These are phyloP conservation scores for Allophyes oxyacanthae DNA, from an alignment of 2,888 invertebrate genomes.

Conservation along the genomic window DNA sequence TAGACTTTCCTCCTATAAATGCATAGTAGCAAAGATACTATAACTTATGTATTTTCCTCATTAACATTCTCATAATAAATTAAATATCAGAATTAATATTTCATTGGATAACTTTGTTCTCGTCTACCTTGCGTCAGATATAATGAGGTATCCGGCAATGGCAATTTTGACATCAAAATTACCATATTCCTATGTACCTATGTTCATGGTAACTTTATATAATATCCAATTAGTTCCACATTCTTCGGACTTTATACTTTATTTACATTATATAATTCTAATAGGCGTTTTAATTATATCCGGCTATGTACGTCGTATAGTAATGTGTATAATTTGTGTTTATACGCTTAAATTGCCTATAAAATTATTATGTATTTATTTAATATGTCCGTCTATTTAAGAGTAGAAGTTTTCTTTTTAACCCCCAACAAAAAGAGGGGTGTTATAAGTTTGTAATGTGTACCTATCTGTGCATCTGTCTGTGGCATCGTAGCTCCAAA, in stretches of 20 bases:
- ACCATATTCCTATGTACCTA: constrained; percentile 37
- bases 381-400: background rate
- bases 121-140: constrained; percentile 22
- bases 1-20: too few relatives aligned
- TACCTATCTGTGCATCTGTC: too few relatives aligned
- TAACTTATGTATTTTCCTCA: background rate
- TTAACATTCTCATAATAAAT: constrained; percentile 1
- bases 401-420: constrained; percentile 5
- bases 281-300: constrained; percentile 33
- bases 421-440: too few relatives aligned
- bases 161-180: constrained; percentile 28
- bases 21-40: too few relatives aligned
- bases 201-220: constrained; percentile 33
- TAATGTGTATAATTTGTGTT: constrained; percentile 23
- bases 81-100: constrained; percentile 1
- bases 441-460: too few relatives aligned
- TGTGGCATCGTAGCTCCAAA: too few relatives aligned
- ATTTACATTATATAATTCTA: constrained; percentile 35
- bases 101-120: constrained; percentile 12
- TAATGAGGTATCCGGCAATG: constrained; percentile 3
- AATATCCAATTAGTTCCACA: constrained; percentile 44
- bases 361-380: constrained; percentile 16
- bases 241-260: constrained; percentile 18
- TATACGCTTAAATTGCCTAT: constrained; percentile 3
- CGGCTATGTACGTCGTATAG: constrained; percentile 15